Base-by-base conservation (phyloP, 2,888 invertebrate genomes). In the Eupelmus urozonus region DNA sequence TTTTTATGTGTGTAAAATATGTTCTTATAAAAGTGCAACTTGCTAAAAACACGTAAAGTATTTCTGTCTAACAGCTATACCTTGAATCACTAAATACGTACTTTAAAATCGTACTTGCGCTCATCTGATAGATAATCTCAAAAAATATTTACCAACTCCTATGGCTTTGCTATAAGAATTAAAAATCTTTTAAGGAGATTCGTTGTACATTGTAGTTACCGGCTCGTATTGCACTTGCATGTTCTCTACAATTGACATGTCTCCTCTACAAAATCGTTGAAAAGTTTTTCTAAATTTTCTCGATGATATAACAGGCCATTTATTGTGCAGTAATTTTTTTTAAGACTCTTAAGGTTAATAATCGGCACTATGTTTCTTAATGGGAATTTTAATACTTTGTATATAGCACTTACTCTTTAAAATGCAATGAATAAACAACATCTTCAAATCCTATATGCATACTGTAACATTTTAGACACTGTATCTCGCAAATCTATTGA, bases 61-160 rank as follows among this genome's bases (percentile, higher is more conserved):
- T 53, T 71, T 71, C 23, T 59, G n/a, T 70, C 34, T 75, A 70
- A 53, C 53, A 79, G 18, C 65, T 77, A 77, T 23, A 27, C 45
- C 23, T 76, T 27, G 40, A 23, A 77, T 40, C 42, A 49, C 62
- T 80, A 78, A 42, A 27, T 34, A 66, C 65, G 65, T 75, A 77
- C 65, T 11, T 51, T n/a, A 69, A 66, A 63, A 62, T 49, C 16
- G 49, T 69, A 71, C 62, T 71, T 34, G 18, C 29, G n/a, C 13
- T 75, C 42, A 55, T 75, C 20, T 76, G 55, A 78, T 75, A 80
- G 66, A 72, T 27, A 80, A 51, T 76, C 65, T 80, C 75, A 67
- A 76, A 80, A 79, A 80, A 80, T 78, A 80, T 80, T 80, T 72
- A 51, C 63, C 69, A 78, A 69, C 78, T 55, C 42, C 51, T 76